Evolutionary conservation across 2,888 invertebrate genomes (phyloP), one percentile per base, ranked within the genome.

Genomic region (Diabrotica balteata): DNA sequence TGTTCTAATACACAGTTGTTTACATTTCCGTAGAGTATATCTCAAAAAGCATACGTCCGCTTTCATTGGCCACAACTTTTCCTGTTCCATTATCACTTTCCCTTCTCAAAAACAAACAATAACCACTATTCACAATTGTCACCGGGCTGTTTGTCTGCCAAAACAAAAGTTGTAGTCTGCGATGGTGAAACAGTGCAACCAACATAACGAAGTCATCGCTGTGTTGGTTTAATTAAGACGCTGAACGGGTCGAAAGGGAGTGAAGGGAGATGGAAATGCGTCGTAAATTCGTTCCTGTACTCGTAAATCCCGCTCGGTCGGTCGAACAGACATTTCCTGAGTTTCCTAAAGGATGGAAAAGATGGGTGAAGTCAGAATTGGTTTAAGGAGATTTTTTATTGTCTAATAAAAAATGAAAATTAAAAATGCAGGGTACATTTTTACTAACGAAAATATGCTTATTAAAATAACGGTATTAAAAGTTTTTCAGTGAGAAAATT

Each of bases 181-280:
- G 44, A 57, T 64, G 44, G 58, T 58, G 59, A 59, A 64, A 64
- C 68, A 63, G 59, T 65, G 58, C 59, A 62, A 45, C 62, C 66
- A 62, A 69, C 69, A 59, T 69, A 69, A 69, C 63, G 66, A 69
- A 69, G 61, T 63, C 59, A 59, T 69, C 63, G 66, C 63, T 8
- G 55, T 11, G 55, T 57, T 49, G 52, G 59, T 66, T 69, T 69
- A 69, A 69, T 69, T 69, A 66, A 69, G 69, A 60, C 62, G 58
- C 59, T 44, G 50, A 49, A 9, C 5, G 52, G 22, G 52, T 7
- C 32, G 46, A 44, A 17, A 47, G 47, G 10, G 43, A 50, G 42
- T 47, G n/a, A 8, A 42, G 55, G 52, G 55, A 43, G 63, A 42
- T 11, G 49, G 55, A 52, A 64, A 58, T 59, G 58, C 58, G 52